Evolutionary conservation across 2,113 vertebrate genomes (phyloP).

Genomic region (Cnemophilus loriae): DNA sequence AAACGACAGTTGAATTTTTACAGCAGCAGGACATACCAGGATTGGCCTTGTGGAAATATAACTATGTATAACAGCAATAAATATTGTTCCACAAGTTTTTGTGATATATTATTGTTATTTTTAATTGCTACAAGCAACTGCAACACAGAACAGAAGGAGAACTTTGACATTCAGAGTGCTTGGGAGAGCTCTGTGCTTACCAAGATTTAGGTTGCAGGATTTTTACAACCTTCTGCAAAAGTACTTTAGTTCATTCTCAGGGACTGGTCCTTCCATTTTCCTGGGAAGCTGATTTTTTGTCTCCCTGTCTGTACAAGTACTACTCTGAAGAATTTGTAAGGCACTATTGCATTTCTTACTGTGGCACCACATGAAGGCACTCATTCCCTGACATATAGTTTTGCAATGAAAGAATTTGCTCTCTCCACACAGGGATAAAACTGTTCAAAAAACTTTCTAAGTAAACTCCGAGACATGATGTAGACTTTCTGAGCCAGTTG

Average conservation of each 20-base stretch:
- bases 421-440: neutral
- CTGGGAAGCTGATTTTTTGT: neutral
- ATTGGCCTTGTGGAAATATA: constrained; percentile 44
- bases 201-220: neutral
- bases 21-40: neutral
- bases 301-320: neutral
- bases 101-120: constrained; percentile 17
- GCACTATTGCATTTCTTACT: neutral
- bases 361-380: neutral
- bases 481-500: neutral
- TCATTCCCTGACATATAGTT: neutral
- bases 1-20: constrained; percentile 62
- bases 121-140: constrained; percentile 46
- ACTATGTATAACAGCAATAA: constrained; percentile 19
- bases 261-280: neutral
- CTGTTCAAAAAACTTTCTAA: neutral
- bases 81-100: constrained; percentile 39
- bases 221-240: neutral
- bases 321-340: neutral
- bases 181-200: neutral
- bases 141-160: neutral
- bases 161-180: neutral
- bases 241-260: neutral
- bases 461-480: neutral
- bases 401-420: neutral